Conservation (phyloP, 2,888 invertebrate species). For the Ramazzottius varieornatus region DNA sequence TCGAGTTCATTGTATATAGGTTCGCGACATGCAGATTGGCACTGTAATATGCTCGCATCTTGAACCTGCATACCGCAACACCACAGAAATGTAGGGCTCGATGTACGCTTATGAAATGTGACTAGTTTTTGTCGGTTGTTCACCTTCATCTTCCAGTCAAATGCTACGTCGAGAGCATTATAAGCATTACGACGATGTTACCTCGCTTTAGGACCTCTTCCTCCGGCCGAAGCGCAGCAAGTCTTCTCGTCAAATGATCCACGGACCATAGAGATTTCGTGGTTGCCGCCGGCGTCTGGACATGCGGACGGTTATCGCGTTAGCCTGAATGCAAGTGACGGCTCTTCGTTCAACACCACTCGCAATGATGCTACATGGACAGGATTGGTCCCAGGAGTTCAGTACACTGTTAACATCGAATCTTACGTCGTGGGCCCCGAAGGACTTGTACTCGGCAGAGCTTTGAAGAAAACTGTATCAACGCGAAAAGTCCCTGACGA, state of each 20-base stretch:
- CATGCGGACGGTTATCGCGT: background rate
- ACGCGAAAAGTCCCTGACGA: too few species aligned
- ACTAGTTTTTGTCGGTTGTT: too few species aligned
- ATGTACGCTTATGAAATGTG: too few species aligned
- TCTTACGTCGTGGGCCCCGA: background rate
- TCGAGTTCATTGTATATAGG: too few species aligned
- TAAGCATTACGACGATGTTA: background rate
- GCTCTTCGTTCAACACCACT: background rate
- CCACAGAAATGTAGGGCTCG: too few species aligned
- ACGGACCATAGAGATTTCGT: background rate
- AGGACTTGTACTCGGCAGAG: background rate
- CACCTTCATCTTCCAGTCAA: too few species aligned
- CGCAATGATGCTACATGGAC: background rate
- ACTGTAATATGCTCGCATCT: too few species aligned
- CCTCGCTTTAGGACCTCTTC: background rate
- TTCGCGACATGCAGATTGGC: too few species aligned
- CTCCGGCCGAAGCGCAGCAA: background rate
- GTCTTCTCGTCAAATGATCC: background rate
- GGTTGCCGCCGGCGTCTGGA: background rate
- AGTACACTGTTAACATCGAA: background rate
- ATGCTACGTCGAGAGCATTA: too few species aligned
- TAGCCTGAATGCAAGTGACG: background rate
- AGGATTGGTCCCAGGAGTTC: background rate
- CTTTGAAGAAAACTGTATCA: background rate
- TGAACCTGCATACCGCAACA: too few species aligned